These are phyloP conservation scores for Neosilurus mollespiculum DNA, from an alignment of 2,797 vertebrate genomes.

Conservation along the genomic window DNA sequence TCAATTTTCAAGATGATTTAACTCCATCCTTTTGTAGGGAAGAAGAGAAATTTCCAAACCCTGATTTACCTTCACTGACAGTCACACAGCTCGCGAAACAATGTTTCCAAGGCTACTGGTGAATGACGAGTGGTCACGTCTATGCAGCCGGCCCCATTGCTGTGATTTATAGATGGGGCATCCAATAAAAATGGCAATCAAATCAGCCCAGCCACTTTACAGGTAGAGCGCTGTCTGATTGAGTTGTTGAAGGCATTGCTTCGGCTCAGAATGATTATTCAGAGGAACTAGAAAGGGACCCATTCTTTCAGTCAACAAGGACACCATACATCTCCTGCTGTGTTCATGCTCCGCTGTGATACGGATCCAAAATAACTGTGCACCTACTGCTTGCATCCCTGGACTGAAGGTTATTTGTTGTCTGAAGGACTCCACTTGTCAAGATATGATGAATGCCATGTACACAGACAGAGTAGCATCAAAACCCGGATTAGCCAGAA, in stretches of 20 bases:
- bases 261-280: constrained; percentile 84
- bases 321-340: constrained; percentile 90
- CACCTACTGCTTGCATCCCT: constrained; percentile 94
- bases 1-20: constrained; percentile 88
- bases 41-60: constrained; percentile 78
- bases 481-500: constrained; percentile 99
- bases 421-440: constrained; percentile 99
- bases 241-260: constrained; percentile 86
- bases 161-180: constrained; percentile 82
- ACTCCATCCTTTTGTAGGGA: constrained; percentile 72
- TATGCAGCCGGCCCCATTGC: constrained; percentile 80
- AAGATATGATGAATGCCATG: constrained; percentile 99
- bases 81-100: constrained; percentile 77
- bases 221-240: constrained; percentile 85
- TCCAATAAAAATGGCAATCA: constrained; percentile 89
- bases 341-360: constrained; percentile 94
- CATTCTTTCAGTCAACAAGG: constrained; percentile 83
- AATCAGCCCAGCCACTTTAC: constrained; percentile 87
- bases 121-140: constrained; percentile 84
- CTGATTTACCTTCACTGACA: constrained; percentile 84
- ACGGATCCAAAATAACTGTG: constrained; percentile 98
- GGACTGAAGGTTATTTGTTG: constrained; percentile 99
- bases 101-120: constrained; percentile 85
- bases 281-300: constrained; percentile 73
- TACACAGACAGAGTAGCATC: constrained; percentile 99